Evolutionary conservation across 2,888 invertebrate genomes (phyloP).

Genomic region (Automeris io): DNA sequence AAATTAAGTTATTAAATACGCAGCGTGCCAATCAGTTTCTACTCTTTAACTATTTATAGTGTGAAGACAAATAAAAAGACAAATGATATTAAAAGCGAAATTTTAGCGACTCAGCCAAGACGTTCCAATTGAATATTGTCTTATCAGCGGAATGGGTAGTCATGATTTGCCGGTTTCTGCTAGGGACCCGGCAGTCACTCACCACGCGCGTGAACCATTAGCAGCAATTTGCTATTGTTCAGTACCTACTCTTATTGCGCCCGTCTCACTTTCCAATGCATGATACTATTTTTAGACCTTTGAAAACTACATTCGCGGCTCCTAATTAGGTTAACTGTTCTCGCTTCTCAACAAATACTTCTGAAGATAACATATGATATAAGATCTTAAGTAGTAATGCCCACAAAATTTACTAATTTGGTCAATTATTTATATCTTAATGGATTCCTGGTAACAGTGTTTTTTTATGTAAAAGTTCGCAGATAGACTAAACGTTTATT

Average conservation of each 20-base stretch:
- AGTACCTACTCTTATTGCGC: conserved; percentile 5
- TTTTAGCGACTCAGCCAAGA: conserved; percentile 27
- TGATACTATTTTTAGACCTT: not conserved
- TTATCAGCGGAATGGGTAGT: conserved; percentile 45
- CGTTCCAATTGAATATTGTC: conserved; percentile 47
- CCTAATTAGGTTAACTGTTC: not conserved
- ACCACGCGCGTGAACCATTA: conserved; percentile 8
- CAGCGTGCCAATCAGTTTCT: too few species aligned
- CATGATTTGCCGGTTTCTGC: conserved; percentile 43
- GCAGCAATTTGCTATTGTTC: conserved; percentile 9
- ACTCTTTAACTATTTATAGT: too few species aligned
- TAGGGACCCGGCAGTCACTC: conserved; percentile 17
- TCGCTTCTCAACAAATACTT: not conserved
- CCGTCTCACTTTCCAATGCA: conserved; percentile 4
- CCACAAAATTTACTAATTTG: too few species aligned
- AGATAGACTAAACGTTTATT: too few species aligned
- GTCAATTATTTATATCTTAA: too few species aligned
- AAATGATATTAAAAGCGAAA: not conserved
- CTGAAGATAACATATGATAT: too few species aligned
- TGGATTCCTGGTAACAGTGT: too few species aligned
- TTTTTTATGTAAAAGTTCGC: too few species aligned
- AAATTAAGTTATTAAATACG: too few species aligned
- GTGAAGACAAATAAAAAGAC: too few species aligned
- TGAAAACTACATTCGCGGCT: not conserved
- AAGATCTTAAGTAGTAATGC: not conserved